These are phyloP conservation scores for Pangasianodon hypophthalmus DNA, from an alignment of 2,113 vertebrate genomes.

Conservation along the genomic window DNA sequence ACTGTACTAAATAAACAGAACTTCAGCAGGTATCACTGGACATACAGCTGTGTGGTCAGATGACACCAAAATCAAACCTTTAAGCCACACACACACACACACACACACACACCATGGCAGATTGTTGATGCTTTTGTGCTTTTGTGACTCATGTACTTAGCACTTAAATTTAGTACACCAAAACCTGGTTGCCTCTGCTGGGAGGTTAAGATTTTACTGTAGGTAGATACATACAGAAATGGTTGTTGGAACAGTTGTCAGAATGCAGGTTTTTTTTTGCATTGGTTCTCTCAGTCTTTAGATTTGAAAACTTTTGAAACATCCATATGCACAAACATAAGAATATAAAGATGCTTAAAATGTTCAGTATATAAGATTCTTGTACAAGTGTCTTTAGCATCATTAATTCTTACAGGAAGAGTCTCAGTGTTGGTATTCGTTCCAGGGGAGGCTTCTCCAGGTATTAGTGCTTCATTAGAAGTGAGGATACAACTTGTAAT, in stretches of 20 bases:
- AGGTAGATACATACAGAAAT: background rate
- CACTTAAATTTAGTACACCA: background rate
- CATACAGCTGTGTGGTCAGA: background rate
- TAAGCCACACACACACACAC: background rate
- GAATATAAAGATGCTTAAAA: background rate
- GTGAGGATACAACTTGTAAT: background rate
- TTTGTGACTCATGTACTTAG: background rate
- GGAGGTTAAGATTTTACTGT: background rate
- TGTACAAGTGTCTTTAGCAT: no score
- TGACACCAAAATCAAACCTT: background rate
- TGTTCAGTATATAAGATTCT: background rate
- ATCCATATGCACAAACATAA: background rate
- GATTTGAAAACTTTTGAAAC: background rate
- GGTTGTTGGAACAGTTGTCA: background rate
- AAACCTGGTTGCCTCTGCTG: background rate
- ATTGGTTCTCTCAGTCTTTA: background rate
- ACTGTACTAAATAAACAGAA: background rate
- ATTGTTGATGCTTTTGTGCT: background rate
- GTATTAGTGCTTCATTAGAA: no score
- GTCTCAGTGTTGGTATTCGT: no score
- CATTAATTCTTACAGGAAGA: no score
- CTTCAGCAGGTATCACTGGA: background rate
- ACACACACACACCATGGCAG: background rate
- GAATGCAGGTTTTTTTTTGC: background rate
- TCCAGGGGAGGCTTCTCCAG: no score